Percentiles rank a stretch among this genome's conserved stretches.
phyloP scores from a whole-genome alignment of 2,888 invertebrate genomes.

The Oscheius sp. region DNA sequence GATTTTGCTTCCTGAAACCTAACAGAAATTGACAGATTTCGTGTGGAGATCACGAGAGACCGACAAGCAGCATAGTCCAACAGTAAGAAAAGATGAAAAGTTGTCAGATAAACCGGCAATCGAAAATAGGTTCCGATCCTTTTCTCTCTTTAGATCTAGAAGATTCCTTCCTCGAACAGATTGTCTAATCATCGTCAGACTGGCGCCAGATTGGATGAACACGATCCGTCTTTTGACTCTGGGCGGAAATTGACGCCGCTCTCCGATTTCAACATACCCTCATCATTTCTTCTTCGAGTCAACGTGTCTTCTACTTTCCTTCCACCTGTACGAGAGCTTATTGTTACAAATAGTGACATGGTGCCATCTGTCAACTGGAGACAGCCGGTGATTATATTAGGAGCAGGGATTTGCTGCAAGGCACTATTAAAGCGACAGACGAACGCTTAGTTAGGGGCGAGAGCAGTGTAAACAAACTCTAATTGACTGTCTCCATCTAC shows the following conservation, averaged over 20 bases:
- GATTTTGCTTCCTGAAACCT: too few species aligned
- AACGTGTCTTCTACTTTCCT: background rate
- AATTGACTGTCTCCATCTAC: too few species aligned
- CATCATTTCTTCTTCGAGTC: background rate
- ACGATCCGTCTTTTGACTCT: constrained; percentile 37
- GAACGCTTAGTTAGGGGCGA: constrained; percentile 29
- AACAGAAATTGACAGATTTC: too few species aligned
- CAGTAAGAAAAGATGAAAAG: too few species aligned
- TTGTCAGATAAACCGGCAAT: background rate
- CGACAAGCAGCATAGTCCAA: too few species aligned
- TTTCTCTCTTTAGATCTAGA: too few species aligned
- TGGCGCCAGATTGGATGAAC: constrained; percentile 35
- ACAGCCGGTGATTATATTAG: constrained; percentile 35
- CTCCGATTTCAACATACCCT: constrained; percentile 21
- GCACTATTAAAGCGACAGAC: constrained; percentile 31
- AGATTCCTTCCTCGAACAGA: constrained; percentile 18
- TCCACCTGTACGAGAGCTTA: background rate
- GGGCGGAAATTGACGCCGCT: constrained; percentile 34
- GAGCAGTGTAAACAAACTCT: background rate
- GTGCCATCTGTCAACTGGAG: constrained; percentile 30
- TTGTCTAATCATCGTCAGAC: constrained; percentile 30
- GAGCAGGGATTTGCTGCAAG: constrained; percentile 13
- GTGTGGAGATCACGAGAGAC: too few species aligned
- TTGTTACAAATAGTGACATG: background rate
- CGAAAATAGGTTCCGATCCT: background rate